Conservation (phyloP, 2,797 vertebrate genomes). For the Lepidocolaptes lacrymiger region DNA sequence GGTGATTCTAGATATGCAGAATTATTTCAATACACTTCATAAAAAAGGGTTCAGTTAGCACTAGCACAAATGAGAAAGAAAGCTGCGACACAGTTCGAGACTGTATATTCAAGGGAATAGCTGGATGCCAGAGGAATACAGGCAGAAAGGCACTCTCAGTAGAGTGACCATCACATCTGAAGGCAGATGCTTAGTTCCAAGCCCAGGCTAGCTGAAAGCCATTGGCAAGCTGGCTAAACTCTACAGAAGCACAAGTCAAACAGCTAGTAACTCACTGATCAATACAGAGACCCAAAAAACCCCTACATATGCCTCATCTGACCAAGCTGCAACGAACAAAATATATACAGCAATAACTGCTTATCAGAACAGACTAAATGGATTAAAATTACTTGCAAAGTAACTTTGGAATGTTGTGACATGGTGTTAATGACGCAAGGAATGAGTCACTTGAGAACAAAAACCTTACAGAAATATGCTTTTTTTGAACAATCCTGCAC, state of each 20-base stretch:
- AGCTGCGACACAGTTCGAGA: neutral
- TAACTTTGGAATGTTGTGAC: neutral
- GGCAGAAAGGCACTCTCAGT: neutral
- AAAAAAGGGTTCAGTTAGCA: neutral
- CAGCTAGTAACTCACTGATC: neutral
- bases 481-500: neutral
- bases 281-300: neutral
- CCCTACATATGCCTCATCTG: neutral
- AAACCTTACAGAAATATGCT: neutral
- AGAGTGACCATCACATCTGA: neutral
- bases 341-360: neutral
- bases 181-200: neutral
- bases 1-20: neutral
- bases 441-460: neutral
- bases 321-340: neutral
- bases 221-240: neutral
- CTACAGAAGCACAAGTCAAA: neutral
- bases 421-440: rapidly evolving
- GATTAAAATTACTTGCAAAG: neutral
- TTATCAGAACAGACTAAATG: neutral
- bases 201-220: neutral
- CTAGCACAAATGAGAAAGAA: neutral
- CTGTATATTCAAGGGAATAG: neutral
- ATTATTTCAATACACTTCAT: neutral
- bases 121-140: neutral